Percentiles rank a stretch among this genome's conserved stretches.
These are phyloP conservation scores for Dioctria linearis DNA, from an alignment of 2,888 invertebrate species.

Conservation along the genomic window DNA sequence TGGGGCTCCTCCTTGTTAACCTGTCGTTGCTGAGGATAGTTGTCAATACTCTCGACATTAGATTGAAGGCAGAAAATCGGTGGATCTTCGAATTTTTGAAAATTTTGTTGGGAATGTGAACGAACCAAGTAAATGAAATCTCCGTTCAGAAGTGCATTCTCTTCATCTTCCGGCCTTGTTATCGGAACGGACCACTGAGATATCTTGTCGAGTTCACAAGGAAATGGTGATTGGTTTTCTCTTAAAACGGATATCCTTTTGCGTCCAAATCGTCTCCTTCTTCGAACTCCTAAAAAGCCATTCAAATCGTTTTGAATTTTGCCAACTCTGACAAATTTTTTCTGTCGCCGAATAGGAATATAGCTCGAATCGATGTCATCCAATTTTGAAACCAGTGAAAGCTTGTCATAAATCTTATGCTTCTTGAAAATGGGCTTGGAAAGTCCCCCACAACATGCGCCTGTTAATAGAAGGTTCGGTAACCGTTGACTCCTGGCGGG, in stretches of 20 bases:
- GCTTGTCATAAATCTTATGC: not conserved
- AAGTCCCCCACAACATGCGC: not conserved
- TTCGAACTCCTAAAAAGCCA: not conserved
- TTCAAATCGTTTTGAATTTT: not conserved
- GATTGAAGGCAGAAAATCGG: not conserved
- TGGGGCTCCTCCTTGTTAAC: constrained; percentile 28
- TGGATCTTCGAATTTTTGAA: constrained; percentile 12
- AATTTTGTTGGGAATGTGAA: constrained; percentile 29
- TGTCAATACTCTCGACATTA: not conserved
- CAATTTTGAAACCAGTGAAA: constrained; percentile 20
- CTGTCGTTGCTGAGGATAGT: not conserved
- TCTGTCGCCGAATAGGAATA: constrained; percentile 5
- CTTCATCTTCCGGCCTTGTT: not conserved
- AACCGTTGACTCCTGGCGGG: not conserved
- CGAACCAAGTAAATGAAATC: not conserved
- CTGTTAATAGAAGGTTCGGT: not conserved
- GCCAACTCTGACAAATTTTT: constrained; percentile 17
- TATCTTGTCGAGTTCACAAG: constrained; percentile 5
- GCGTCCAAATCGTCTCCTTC: not conserved
- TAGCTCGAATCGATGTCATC: constrained; percentile 14
- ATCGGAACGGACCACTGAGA: constrained; percentile 36
- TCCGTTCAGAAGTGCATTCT: not conserved
- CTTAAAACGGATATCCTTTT: constrained; percentile 10
- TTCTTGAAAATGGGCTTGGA: constrained; percentile 21
- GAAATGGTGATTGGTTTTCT: not conserved